Conservation (phyloP, 2,797 vertebrate genomes). For the Sarcoramphus papa region DNA sequence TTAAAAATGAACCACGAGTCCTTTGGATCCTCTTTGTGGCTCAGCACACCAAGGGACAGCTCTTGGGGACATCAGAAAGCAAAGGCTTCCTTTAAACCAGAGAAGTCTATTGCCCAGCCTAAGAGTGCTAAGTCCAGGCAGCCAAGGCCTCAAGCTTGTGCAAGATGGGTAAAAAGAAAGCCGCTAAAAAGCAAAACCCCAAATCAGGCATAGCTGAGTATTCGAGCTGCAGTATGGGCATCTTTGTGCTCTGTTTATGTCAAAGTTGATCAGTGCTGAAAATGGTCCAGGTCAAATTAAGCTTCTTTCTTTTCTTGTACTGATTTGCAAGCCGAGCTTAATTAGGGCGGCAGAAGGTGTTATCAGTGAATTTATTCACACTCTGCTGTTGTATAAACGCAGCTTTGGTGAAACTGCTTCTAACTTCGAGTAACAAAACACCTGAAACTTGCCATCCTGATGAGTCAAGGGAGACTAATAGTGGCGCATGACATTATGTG, state of each 20-base stretch:
- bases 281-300: not conserved
- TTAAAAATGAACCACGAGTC: rapidly evolving
- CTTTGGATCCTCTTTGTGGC: not conserved
- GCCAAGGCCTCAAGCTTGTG: not conserved
- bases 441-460: not conserved
- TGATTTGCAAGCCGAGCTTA: not conserved
- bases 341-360: not conserved
- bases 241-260: not conserved
- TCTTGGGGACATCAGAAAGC: not conserved
- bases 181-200: not conserved
- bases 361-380: not conserved
- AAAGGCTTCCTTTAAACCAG: not conserved
- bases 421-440: not conserved
- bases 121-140: not conserved
- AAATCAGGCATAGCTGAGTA: not conserved
- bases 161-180: not conserved
- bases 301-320: not conserved
- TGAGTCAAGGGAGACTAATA: not conserved
- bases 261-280: not conserved
- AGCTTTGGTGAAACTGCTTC: not conserved
- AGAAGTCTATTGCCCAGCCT: not conserved
- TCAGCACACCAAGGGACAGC: not conserved
- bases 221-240: not conserved
- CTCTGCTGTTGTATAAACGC: not conserved
- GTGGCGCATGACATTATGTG: not conserved